Evolutionary conservation across 1,140 invertebrate genomes (phyloP).

Genomic region (Polypedilum vanderplanki): DNA sequence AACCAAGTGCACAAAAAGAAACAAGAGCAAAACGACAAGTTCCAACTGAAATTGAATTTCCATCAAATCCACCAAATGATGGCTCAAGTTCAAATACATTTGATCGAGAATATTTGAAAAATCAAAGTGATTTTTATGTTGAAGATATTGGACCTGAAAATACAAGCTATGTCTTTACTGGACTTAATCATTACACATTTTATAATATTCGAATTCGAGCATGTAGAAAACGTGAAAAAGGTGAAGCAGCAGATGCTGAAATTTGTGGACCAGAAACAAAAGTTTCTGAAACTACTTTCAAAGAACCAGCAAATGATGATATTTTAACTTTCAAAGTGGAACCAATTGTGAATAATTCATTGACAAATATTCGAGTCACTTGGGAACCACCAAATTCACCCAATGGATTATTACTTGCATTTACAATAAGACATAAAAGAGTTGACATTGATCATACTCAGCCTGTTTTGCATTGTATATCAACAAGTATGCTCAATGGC

Average conservation of each 20-base stretch:
- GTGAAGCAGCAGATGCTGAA: background rate
- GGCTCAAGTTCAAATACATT: background rate
- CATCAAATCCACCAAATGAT: background rate
- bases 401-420: slow-evolving; percentile 79
- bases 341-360: slow-evolving; percentile 43
- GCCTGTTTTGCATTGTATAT: slow-evolving; percentile 45
- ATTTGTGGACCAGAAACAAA: background rate
- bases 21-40: background rate
- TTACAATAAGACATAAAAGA: slow-evolving; percentile 66
- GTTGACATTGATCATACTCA: slow-evolving; percentile 46
- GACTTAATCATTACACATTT: slow-evolving; percentile 60
- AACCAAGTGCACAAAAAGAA: background rate
- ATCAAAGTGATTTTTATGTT: background rate
- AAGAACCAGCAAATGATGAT: slow-evolving; percentile 51
- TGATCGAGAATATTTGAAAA: background rate
- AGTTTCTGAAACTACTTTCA: background rate
- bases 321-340: slow-evolving; percentile 47
- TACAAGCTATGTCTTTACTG: slow-evolving; percentile 46
- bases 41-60: background rate
- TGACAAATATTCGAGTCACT: slow-evolving; percentile 50
- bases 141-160: slow-evolving; percentile 28
- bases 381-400: slow-evolving; percentile 77
- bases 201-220: slow-evolving; percentile 66
- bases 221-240: slow-evolving; percentile 47
- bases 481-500: slow-evolving; percentile 37